Conservation (phyloP, 2,888 invertebrate species). For the Athalia rosae region DNA sequence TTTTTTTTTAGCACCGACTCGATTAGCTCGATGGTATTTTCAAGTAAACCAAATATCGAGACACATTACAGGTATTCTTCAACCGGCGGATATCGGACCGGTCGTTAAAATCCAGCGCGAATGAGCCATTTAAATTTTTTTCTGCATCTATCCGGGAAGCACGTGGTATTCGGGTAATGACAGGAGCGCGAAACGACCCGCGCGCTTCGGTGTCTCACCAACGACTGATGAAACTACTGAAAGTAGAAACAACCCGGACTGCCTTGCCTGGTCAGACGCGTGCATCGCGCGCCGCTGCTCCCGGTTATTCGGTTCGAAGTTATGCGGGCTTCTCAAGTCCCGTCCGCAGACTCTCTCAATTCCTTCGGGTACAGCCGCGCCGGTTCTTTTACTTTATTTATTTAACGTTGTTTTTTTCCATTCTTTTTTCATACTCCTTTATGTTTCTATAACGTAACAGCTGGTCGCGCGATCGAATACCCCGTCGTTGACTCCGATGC, state of each 20-base stretch:
- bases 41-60: no score
- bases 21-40: no score
- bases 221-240: conserved; percentile 51
- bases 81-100: no score
- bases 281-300: not conserved
- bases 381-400: no score
- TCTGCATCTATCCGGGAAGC: not conserved
- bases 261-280: conserved; percentile 34
- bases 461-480: no score
- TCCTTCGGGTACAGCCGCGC: not conserved
- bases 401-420: no score
- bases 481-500: no score
- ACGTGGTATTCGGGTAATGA: conserved; percentile 20
- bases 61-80: no score
- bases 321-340: conserved; percentile 23
- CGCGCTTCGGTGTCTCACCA: conserved; percentile 54
- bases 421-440: no score
- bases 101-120: no score
- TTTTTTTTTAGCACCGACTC: no score
- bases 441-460: no score
- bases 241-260: conserved; percentile 34
- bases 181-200: conserved; percentile 34
- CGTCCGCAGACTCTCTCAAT: not conserved
- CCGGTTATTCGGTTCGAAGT: not conserved
- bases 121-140: not conserved